phyloP scores from a whole-genome alignment of 2,888 invertebrate species.

The Drosophila rellima region DNA sequence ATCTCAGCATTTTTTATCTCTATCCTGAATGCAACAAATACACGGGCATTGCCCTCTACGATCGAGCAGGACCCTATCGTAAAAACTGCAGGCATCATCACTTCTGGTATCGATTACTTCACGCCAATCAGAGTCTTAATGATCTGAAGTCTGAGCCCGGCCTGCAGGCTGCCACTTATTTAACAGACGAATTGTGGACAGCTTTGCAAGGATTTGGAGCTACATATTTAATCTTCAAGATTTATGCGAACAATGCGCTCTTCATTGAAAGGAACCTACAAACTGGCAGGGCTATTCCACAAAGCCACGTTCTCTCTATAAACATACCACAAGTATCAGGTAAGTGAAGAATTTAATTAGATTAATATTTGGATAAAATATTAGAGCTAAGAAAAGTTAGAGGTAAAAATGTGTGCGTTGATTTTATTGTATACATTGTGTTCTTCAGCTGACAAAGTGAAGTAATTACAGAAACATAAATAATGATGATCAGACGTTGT shows the following conservation, averaged over 20 bases:
- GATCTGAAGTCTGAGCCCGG: constrained; percentile 20
- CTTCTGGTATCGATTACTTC: constrained; percentile 40
- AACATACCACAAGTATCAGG: constrained; percentile 28
- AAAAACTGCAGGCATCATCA: constrained; percentile 10
- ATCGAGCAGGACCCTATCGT: background rate
- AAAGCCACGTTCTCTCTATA: constrained; percentile 33
- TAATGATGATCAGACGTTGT: too few species aligned
- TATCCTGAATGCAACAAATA: constrained; percentile 18
- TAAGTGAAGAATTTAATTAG: constrained; percentile 12
- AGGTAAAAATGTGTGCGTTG: too few species aligned
- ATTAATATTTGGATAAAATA: background rate
- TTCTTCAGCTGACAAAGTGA: too few species aligned
- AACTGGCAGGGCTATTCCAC: background rate
- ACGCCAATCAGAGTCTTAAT: constrained; percentile 23
- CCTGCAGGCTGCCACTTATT: constrained; percentile 20
- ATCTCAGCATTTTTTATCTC: constrained; percentile 31
- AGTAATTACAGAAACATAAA: too few species aligned
- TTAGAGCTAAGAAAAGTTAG: too few species aligned
- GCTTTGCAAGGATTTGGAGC: constrained; percentile 1
- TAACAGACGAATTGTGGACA: constrained; percentile 18
- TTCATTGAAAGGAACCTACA: constrained; percentile 18
- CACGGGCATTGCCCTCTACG: constrained; percentile 37
- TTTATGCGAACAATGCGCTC: constrained; percentile 35
- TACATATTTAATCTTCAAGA: constrained; percentile 28
- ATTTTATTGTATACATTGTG: too few species aligned